Base-by-base conservation (phyloP, 2,888 invertebrate species). In the Nematopogon swammerdamellus region DNA sequence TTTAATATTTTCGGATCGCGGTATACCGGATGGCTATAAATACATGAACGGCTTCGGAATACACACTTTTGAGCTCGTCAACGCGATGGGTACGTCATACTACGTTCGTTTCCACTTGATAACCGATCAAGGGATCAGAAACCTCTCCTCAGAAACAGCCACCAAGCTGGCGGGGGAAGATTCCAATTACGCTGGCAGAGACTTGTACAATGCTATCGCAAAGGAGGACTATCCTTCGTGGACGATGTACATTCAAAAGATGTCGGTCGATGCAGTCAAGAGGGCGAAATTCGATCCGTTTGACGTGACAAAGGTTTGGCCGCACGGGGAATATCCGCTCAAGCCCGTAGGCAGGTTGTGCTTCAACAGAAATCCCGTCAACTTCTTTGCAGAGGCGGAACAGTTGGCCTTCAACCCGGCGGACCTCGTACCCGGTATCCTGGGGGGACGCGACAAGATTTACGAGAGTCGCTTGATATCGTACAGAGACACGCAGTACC, bases 361-460 rank as follows among this genome's bases (percentile, higher is more conserved):
- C 0, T 75, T 97, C 30, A 88, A 96, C 67, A 84, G 88, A 54
- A 96, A 95, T 69, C 92, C 95, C 1, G 82, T 82, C 49, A 95
- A 95, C 65, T 95, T 95, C 68, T 95, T 95, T 63, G 86, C 91
- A 16, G 95, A 96, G 70, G 89, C 95, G 42, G 96, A 96, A 67
- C 95, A 95, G 69, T 68, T 91, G 47, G 95, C 95, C 0, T 95
- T 90, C 65, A 87, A 85, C 62, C 95, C 95, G 0, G 87, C 91
- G 8, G 90, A 95, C 68, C 70, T 95, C 77, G 85, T 93, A 14
- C 93, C 95, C 3, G 96, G 96, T 46, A 91, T 97, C 56, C 91
- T 93, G 58, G 84, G 95, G 8, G 91, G 91, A 25, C 92, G 92
- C 0, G 96, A 96, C 65, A 94, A 92, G 70, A 88, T 96, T 85